phyloP scores from a whole-genome alignment of 2,888 invertebrate species.

The Phlogophora meticulosa region DNA sequence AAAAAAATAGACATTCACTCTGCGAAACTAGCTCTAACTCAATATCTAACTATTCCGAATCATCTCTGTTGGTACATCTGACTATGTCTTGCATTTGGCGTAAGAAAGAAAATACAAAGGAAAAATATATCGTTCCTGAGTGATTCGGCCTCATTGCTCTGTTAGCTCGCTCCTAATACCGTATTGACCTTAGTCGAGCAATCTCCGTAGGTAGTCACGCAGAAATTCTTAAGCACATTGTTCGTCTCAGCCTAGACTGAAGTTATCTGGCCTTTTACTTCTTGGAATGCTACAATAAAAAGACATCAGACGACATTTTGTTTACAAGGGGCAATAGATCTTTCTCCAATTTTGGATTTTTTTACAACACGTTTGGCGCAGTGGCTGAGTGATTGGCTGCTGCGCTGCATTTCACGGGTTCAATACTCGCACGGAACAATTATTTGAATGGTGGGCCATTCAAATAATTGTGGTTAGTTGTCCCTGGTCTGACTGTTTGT shows the following conservation, averaged over 20 bases:
- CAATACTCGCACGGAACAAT: no score
- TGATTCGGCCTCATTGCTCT: conserved; percentile 33
- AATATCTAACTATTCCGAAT: neutral
- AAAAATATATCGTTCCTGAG: conserved; percentile 14
- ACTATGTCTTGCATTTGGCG: conserved; percentile 14
- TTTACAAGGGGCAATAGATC: neutral
- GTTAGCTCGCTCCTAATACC: conserved; percentile 43
- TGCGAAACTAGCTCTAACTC: no score
- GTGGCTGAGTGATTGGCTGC: no score
- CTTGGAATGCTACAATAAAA: neutral
- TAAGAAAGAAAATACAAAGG: conserved; percentile 7
- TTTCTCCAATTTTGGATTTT: no score
- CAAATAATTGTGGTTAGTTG: no score
- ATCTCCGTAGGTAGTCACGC: conserved; percentile 61
- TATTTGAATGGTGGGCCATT: no score
- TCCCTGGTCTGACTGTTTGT: no score
- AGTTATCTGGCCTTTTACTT: conserved; percentile 35
- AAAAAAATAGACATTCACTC: no score
- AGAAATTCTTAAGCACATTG: conserved; percentile 48
- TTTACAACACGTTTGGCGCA: no score
- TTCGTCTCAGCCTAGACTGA: conserved; percentile 26
- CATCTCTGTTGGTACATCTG: neutral
- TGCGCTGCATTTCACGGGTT: no score
- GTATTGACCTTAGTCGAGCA: conserved; percentile 57
- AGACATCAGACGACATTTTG: neutral